Conservation (phyloP, 1,140 invertebrate species). For the Episyrphus balteatus region DNA sequence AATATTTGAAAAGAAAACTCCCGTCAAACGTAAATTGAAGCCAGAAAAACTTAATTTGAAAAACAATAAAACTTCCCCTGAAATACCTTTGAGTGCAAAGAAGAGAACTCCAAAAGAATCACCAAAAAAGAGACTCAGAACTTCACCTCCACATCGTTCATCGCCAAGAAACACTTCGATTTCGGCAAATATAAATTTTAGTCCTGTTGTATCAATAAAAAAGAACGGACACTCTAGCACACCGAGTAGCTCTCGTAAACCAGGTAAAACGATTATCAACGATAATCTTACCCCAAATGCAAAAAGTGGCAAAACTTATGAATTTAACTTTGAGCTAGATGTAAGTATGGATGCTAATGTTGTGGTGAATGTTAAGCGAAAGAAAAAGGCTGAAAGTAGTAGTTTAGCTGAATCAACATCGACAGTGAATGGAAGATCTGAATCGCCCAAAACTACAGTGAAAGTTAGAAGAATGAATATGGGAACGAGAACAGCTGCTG, state of each 20-base stretch:
- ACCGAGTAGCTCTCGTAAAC: background rate
- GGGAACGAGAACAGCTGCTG: background rate
- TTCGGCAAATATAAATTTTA: slow-evolving; percentile 22
- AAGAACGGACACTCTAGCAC: background rate
- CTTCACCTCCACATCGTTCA: background rate
- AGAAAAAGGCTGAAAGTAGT: slow-evolving; percentile 16
- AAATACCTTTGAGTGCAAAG: slow-evolving; percentile 9
- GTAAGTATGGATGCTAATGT: slow-evolving; percentile 36
- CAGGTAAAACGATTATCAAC: slow-evolving; percentile 28
- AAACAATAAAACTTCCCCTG: background rate
- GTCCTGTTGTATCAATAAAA: slow-evolving; percentile 13
- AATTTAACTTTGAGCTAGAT: slow-evolving; percentile 34
- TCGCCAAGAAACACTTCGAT: slow-evolving; percentile 5
- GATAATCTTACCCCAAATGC: slow-evolving; percentile 27
- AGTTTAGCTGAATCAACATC: too few relatives aligned
- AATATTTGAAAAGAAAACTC: slow-evolving; percentile 3
- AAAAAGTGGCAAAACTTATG: slow-evolving; percentile 28
- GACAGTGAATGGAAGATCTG: background rate
- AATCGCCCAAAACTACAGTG: background rate
- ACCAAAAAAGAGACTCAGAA: background rate
- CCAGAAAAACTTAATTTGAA: too few relatives aligned
- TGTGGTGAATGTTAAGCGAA: slow-evolving; percentile 34
- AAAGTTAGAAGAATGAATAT: background rate
- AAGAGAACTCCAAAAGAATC: background rate
- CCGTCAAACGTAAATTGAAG: too few relatives aligned